phyloP scores from a whole-genome alignment of 1,140 invertebrate species.

The Cherax quadricarinatus region DNA sequence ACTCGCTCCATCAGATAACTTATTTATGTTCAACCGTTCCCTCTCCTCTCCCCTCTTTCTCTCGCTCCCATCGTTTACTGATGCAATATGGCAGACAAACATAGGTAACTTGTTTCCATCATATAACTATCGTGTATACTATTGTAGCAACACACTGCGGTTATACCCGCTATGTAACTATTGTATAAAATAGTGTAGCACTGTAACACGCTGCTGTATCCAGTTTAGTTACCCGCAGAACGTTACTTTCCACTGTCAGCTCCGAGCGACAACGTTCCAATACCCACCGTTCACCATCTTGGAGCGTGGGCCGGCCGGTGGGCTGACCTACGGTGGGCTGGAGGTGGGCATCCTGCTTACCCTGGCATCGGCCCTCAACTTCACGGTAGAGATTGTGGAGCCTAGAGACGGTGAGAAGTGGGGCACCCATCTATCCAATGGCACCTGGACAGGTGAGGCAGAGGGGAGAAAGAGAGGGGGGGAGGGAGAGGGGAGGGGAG shows the following conservation, averaged over 20 bases:
- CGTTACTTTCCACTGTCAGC: background rate
- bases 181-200: too few relatives aligned
- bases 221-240: background rate
- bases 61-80: background rate
- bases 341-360: constrained; percentile 53
- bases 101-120: too few relatives aligned
- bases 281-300: constrained; percentile 56
- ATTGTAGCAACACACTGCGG: too few relatives aligned
- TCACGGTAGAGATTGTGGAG: constrained; percentile 39
- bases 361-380: constrained; percentile 51
- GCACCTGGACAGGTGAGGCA: constrained; percentile 59
- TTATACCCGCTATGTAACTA: too few relatives aligned
- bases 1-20: too few relatives aligned
- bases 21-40: background rate
- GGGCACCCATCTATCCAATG: constrained; percentile 41
- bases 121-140: too few relatives aligned
- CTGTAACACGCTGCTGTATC: too few relatives aligned
- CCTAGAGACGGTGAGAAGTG: constrained; percentile 66
- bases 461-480: background rate
- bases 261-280: constrained; percentile 57
- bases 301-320: background rate
- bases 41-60: background rate
- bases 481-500: background rate
- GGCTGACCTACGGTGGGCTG: constrained; percentile 37
- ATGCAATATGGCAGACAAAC: too few relatives aligned